Evolutionary conservation across 2,113 vertebrate species (phyloP).

Genomic region (Crotalus tigris): DNA sequence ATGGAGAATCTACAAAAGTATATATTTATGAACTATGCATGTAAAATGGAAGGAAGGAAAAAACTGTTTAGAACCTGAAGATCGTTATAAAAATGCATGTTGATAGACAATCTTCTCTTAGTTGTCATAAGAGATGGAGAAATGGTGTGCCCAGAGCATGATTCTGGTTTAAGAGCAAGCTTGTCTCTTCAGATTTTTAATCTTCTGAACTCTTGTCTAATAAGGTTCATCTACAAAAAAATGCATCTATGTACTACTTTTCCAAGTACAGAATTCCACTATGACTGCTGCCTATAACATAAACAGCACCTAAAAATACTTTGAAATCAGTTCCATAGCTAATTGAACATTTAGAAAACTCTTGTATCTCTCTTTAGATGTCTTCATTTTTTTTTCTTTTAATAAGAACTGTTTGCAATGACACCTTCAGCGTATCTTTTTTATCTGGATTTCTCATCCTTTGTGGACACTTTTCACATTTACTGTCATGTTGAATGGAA

Average conservation of each 20-base stretch:
- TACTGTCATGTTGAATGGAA: no score
- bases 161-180: neutral
- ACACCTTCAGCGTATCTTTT: neutral
- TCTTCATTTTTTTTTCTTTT: neutral
- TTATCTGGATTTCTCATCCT: neutral
- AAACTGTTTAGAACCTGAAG: neutral
- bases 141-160: neutral
- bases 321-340: neutral
- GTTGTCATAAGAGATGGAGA: neutral
- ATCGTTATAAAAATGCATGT: neutral
- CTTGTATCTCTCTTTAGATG: neutral
- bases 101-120: neutral
- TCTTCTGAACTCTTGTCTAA: neutral
- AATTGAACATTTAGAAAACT: neutral
- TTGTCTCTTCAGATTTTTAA: neutral
- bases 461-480: neutral
- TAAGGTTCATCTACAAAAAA: neutral
- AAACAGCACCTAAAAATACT: neutral
- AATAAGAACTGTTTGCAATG: neutral
- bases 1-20: neutral
- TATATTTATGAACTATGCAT: neutral
- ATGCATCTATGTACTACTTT: fast-evolving
- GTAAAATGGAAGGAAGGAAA: neutral
- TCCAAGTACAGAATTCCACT: neutral
- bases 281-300: neutral